Base-by-base conservation (phyloP, 2,888 invertebrate species). In the Drosophila glabriapex region DNA sequence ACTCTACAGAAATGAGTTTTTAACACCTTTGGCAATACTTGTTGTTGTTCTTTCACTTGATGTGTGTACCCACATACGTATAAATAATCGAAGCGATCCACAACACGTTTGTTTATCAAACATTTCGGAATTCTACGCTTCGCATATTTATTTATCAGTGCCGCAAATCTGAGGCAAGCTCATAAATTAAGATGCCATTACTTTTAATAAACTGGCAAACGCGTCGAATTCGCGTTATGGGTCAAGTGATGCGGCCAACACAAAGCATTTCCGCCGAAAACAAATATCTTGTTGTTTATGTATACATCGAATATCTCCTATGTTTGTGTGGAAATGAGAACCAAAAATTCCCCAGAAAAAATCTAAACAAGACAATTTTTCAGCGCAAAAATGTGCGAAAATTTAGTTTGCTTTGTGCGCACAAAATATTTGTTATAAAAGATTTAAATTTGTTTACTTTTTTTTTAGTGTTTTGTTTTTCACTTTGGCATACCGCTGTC, bases 151-250 rank as follows among this genome's bases (percentile, higher is more conserved):
- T 84, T 84, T 75, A 85, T 85, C 75, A 76, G 73, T 89, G 73
- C 75, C 68, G 71, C 74, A 82, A 87, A 79, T 79, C 68, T 49
- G 63, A 68, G 66, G 68, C 73, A 37, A 41, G 59, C 31, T 65
- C 73, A 55, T 64, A 73, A 74, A 86, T 86, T 89, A 78, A 85
- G 63, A 58, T 72, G 71, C 77, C 73, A 80, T 73, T 69, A 73
- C 70, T 74, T 74, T 83, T 55, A 68, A 72, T 71, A 68, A 56
- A 73, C 35, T 64, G 19, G 49, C 65, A 67, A 67, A 22, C 35
- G 66, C 19, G 35, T 61, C 50, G 70, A 62, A 78, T 82, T 80
- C 75, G 64, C 53, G 68, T 72, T 81, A 59, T 81, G 66, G 78
- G 82, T 81, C 82, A 78, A 68, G 67, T 71, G 76, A 71, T 65